Evolutionary conservation across 2,797 vertebrate genomes (phyloP).

Genomic region (Momotus momota): DNA sequence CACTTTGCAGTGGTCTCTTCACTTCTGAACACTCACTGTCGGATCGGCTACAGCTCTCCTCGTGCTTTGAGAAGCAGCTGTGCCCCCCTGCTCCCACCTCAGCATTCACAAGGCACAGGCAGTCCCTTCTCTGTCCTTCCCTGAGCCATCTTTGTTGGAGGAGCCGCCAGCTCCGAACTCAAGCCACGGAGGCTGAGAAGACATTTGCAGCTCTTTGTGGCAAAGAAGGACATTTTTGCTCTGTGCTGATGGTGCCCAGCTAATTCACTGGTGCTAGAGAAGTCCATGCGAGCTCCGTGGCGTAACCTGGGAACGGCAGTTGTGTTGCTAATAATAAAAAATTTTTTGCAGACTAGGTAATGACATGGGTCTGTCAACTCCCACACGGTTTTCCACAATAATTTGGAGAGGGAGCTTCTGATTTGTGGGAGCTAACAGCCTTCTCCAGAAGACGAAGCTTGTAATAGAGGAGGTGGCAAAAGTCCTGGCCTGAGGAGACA

Average conservation of each 20-base stretch:
- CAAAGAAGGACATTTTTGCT: background rate
- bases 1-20: background rate
- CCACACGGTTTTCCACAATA: accelerated
- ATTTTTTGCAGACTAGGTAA: background rate
- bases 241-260: background rate
- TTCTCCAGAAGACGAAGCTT: background rate
- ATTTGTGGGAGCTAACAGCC: background rate
- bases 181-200: background rate
- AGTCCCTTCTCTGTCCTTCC: background rate
- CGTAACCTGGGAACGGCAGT: background rate
- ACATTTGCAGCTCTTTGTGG: background rate
- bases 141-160: too few species aligned
- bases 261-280: background rate
- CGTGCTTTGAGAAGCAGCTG: accelerated
- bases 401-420: background rate
- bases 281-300: background rate
- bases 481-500: background rate
- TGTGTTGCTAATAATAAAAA: background rate
- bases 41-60: background rate
- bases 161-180: background rate
- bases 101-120: accelerated
- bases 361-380: background rate
- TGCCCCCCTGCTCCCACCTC: background rate
- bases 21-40: background rate
- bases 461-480: background rate